A percentile compares a stretch with the other conserved stretches of the same genome.
phyloP scores from a whole-genome alignment of 2,888 invertebrate genomes.

The Pinctada fucata region DNA sequence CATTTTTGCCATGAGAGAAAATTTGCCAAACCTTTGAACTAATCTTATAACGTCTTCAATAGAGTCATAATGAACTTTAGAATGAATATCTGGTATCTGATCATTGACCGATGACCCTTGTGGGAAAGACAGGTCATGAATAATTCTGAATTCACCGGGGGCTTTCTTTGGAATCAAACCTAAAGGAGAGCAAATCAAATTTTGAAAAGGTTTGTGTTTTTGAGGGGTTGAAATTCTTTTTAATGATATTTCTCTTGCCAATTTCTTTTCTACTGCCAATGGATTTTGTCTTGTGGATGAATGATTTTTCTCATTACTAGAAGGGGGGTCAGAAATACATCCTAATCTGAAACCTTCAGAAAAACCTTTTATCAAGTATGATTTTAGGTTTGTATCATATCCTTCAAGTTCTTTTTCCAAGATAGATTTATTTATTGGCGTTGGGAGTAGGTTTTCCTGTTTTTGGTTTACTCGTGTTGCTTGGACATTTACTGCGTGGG shows the following conservation, averaged over 20 bases:
- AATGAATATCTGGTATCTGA: no score
- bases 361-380: constrained; percentile 16
- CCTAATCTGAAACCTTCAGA: constrained; percentile 5
- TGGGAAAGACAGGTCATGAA: no score
- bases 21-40: constrained; percentile 10
- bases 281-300: not conserved
- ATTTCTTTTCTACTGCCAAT: not conserved
- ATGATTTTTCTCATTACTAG: not conserved
- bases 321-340: not conserved
- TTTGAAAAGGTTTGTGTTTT: not conserved
- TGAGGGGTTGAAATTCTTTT: not conserved
- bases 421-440: no score
- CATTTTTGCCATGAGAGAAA: constrained; percentile 31
- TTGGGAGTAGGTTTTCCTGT: no score
- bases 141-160: no score
- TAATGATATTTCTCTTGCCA: not conserved
- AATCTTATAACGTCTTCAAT: constrained; percentile 7
- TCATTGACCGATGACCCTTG: no score
- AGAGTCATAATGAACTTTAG: not conserved
- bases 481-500: not conserved
- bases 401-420: no score
- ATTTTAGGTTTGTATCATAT: not conserved
- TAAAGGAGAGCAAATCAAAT: no score
- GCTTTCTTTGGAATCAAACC: no score
- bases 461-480: no score